These are phyloP conservation scores for Diloba caeruleocephala DNA, from an alignment of 2,888 invertebrate genomes.

Conservation along the genomic window DNA sequence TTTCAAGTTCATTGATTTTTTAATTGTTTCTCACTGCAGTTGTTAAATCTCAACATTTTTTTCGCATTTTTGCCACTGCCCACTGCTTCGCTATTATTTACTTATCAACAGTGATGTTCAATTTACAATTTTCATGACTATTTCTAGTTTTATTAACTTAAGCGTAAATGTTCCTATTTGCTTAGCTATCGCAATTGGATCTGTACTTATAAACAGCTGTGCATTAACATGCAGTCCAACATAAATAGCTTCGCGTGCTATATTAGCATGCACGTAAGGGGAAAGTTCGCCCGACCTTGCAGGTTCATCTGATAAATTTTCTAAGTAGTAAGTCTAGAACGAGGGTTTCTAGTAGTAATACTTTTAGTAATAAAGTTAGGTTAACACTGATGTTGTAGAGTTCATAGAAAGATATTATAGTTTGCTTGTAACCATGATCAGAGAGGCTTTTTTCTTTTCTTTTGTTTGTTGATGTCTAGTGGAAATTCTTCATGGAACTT, in stretches of 20 bases:
- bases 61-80: background rate
- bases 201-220: slow-evolving; percentile 50
- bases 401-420: no score
- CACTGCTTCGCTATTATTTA: background rate
- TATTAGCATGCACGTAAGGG: slow-evolving; percentile 57
- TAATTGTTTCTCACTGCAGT: background rate
- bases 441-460: no score
- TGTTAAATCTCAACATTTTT: background rate
- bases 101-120: slow-evolving; percentile 1
- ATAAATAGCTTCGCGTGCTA: slow-evolving; percentile 59
- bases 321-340: slow-evolving; percentile 28
- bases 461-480: no score
- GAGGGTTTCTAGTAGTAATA: slow-evolving; percentile 20
- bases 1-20: background rate
- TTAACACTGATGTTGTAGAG: slow-evolving; percentile 2
- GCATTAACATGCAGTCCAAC: slow-evolving; percentile 49
- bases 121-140: slow-evolving; percentile 13
- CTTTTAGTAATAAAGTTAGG: slow-evolving; percentile 8
- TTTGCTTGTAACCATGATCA: no score
- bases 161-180: slow-evolving; percentile 19
- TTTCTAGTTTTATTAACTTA: slow-evolving; percentile 18
- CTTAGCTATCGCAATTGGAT: slow-evolving; percentile 28
- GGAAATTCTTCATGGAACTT: no score
- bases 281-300: slow-evolving; percentile 73
- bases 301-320: slow-evolving; percentile 49